A percentile compares a stretch with the other conserved stretches of the same genome.
These are phyloP conservation scores for Tenthredo amoena DNA, from an alignment of 2,888 invertebrate species.

Conservation along the genomic window DNA sequence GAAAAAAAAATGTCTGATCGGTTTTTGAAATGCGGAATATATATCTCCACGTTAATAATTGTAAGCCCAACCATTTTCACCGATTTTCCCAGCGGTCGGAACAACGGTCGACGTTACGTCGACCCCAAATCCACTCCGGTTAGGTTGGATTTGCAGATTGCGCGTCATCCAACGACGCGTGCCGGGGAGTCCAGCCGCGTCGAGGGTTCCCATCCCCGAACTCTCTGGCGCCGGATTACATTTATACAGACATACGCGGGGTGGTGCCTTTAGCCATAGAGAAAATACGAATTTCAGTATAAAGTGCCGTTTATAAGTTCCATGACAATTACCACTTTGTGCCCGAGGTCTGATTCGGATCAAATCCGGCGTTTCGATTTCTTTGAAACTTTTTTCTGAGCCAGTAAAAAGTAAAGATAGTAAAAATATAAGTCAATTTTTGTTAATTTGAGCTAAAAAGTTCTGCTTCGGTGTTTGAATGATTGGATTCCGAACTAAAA, in stretches of 20 bases:
- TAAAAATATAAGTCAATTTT: too few relatives aligned
- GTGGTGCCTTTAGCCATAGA: neutral
- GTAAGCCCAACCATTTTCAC: neutral
- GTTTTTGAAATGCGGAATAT: neutral
- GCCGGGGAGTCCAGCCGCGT: conserved; percentile 23
- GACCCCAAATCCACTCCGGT: conserved; percentile 28
- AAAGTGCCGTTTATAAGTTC: neutral
- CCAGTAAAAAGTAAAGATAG: too few relatives aligned
- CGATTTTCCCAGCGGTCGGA: conserved; percentile 38
- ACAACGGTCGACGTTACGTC: conserved; percentile 10
- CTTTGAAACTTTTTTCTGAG: too few relatives aligned
- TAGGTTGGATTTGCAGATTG: conserved; percentile 39
- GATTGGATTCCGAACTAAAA: neutral
- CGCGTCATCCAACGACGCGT: conserved; percentile 35
- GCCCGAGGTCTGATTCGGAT: neutral
- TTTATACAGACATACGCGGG: neutral
- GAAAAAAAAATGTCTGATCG: neutral
- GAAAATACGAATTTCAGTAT: neutral
- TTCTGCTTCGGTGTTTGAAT: neutral
- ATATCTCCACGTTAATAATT: neutral
- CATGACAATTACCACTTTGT: neutral
- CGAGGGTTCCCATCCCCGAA: conserved; percentile 22
- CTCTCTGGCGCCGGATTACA: conserved; percentile 25
- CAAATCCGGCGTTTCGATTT: too few relatives aligned
- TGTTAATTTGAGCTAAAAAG: too few relatives aligned